These are phyloP conservation scores for Silurus glanis DNA, from an alignment of 2,113 vertebrate genomes.

Conservation along the genomic window DNA sequence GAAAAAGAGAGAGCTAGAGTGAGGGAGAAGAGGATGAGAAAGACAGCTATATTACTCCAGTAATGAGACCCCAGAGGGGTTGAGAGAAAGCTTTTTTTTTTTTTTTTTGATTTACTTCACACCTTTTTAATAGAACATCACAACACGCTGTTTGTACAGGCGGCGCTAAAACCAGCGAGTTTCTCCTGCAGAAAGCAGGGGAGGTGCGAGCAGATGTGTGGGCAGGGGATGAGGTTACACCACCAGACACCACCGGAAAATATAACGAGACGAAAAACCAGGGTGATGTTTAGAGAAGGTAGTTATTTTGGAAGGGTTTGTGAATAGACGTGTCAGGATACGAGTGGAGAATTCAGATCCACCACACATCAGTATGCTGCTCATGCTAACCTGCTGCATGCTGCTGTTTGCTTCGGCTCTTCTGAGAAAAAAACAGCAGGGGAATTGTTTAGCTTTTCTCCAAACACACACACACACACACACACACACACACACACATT, in stretches of 20 bases:
- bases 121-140: conserved; percentile 42
- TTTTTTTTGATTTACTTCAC: conserved; percentile 28
- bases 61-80: conserved; percentile 40
- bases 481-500: conserved; percentile 7
- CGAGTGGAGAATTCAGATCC: not conserved
- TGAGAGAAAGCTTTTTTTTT: conserved; percentile 15
- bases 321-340: not conserved
- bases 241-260: not conserved
- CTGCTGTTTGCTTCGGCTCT: not conserved
- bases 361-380: not conserved
- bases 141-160: conserved; percentile 34
- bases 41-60: conserved; percentile 29
- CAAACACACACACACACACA: conserved; percentile 8
- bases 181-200: not conserved
- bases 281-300: conserved; percentile 8
- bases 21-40: not conserved
- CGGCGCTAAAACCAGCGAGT: not conserved
- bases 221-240: not conserved
- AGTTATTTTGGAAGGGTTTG: not conserved
- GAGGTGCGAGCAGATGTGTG: not conserved
- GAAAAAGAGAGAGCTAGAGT: not conserved
- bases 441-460: conserved; percentile 1
- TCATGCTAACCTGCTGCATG: not conserved
- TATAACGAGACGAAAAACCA: not conserved
- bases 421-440: not conserved